A percentile compares a stretch with the other conserved stretches of the same genome.
Conservation (phyloP, 2,113 vertebrate species). For the Cathartes aura region DNA sequence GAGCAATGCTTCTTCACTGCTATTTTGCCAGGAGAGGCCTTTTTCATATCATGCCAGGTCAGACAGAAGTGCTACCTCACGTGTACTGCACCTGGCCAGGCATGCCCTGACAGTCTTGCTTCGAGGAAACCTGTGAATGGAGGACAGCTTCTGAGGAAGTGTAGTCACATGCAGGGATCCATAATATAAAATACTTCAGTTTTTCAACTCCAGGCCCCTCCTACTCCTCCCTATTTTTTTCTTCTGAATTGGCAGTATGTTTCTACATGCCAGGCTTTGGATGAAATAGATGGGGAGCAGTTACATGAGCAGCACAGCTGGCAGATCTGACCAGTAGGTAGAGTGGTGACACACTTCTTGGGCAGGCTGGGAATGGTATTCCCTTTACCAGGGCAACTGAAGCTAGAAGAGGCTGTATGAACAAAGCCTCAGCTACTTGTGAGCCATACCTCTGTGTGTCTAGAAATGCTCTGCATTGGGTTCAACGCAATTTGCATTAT, state of each 20-base stretch:
- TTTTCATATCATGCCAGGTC: conserved; percentile 79
- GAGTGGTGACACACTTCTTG: neutral
- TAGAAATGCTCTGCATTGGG: neutral
- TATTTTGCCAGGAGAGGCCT: conserved; percentile 81
- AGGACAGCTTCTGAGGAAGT: neutral
- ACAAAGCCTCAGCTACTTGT: neutral
- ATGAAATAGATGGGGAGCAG: neutral
- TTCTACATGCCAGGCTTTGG: neutral
- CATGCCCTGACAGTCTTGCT: neutral
- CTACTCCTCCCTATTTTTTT: neutral
- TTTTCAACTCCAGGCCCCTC: neutral
- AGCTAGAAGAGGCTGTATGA: neutral
- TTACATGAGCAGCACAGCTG: neutral
- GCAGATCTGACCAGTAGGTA: neutral
- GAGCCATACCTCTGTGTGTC: neutral
- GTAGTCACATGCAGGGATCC: neutral
- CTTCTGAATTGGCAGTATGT: neutral
- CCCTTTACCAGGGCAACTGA: neutral
- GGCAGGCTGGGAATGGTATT: neutral
- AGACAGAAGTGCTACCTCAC: neutral
- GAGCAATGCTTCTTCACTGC: conserved; percentile 78
- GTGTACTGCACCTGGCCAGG: neutral
- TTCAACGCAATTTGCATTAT: neutral
- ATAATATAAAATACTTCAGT: neutral
- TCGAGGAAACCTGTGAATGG: neutral